These are phyloP conservation scores for Otis tarda DNA, from an alignment of 2,113 vertebrate genomes.

Conservation along the genomic window DNA sequence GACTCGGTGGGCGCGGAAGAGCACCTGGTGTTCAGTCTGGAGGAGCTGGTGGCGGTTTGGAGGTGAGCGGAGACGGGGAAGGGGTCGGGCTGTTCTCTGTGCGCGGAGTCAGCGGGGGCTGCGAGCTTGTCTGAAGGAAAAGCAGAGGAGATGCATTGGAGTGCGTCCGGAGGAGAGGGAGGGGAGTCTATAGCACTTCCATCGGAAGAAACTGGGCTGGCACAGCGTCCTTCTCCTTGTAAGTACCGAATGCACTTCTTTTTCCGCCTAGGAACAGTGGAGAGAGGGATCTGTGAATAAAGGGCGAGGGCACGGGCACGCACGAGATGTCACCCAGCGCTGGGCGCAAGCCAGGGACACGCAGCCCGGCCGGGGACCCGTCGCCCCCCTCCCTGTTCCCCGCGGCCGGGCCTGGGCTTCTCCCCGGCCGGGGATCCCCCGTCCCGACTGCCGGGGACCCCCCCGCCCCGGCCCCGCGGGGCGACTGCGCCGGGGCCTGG, in stretches of 20 bases:
- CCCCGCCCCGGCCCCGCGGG: too few species aligned
- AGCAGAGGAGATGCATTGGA: constrained; percentile 74
- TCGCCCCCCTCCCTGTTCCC: not conserved
- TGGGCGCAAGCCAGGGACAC: not conserved
- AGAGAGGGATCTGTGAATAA: constrained; percentile 94
- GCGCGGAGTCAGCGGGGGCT: constrained; percentile 69
- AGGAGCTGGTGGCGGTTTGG: constrained; percentile 67
- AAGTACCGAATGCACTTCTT: constrained; percentile 99
- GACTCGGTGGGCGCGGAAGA: constrained; percentile 22
- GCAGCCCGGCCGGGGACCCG: too few species aligned
- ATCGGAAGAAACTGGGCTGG: constrained; percentile 98
- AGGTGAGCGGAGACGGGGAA: constrained; percentile 59
- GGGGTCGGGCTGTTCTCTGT: constrained; percentile 61
- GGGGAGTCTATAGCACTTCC: constrained; percentile 97
- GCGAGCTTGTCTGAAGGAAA: constrained; percentile 77
- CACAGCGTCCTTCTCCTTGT: constrained; percentile 91
- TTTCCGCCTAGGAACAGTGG: constrained; percentile 98
- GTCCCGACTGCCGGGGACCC: too few species aligned
- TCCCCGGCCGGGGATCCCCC: too few species aligned
- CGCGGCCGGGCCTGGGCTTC: not conserved
- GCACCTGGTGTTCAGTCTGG: constrained; percentile 48
- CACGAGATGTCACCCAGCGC: not conserved
- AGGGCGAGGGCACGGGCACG: constrained; percentile 83
- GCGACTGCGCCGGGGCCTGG: not conserved
- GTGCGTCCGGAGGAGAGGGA: constrained; percentile 76